Percentiles rank a stretch among this genome's conserved stretches.
phyloP scores from a whole-genome alignment of 1,140 invertebrate genomes.

The Streblospio benedicti region DNA sequence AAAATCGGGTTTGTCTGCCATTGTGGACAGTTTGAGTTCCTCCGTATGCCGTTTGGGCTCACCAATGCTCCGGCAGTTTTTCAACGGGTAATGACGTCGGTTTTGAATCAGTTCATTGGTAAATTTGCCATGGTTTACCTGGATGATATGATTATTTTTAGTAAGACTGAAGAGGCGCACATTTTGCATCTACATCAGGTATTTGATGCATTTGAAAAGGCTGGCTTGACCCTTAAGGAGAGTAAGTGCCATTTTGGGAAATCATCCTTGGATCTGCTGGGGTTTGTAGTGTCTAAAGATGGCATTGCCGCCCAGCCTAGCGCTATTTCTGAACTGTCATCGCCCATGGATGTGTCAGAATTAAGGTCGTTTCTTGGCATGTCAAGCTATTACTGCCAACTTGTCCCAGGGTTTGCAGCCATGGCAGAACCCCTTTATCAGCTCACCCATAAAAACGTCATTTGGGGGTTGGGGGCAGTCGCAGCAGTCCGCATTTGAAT shows the following conservation, averaged over 20 bases:
- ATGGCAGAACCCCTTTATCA: constrained; percentile 2
- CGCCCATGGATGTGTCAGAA: constrained; percentile 1
- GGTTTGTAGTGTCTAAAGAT: constrained; percentile 25
- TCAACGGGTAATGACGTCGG: constrained; percentile 47
- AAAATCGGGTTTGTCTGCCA: neutral
- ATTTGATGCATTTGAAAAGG: constrained; percentile 34
- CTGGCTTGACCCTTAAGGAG: constrained; percentile 44
- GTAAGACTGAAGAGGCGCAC: constrained; percentile 41
- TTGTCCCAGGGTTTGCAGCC: constrained; percentile 1
- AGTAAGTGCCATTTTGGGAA: constrained; percentile 44
- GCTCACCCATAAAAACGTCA: constrained; percentile 2
- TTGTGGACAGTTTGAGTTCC: neutral
- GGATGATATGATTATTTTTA: constrained; percentile 49
- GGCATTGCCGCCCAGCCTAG: constrained; percentile 10
- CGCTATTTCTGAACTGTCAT: neutral
- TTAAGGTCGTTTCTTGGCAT: constrained; percentile 10
- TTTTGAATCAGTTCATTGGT: constrained; percentile 30
- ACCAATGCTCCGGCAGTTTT: constrained; percentile 45
- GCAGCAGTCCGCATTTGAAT: neutral
- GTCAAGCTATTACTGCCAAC: constrained; percentile 12
- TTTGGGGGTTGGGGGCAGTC: neutral
- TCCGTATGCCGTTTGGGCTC: constrained; percentile 44
- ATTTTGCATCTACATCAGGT: constrained; percentile 36
- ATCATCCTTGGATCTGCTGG: constrained; percentile 39
- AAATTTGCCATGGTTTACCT: constrained; percentile 42